A percentile compares a stretch with the other conserved stretches of the same genome.
These are phyloP conservation scores for Mareca penelope DNA, from an alignment of 2,797 vertebrate species.

Conservation along the genomic window DNA sequence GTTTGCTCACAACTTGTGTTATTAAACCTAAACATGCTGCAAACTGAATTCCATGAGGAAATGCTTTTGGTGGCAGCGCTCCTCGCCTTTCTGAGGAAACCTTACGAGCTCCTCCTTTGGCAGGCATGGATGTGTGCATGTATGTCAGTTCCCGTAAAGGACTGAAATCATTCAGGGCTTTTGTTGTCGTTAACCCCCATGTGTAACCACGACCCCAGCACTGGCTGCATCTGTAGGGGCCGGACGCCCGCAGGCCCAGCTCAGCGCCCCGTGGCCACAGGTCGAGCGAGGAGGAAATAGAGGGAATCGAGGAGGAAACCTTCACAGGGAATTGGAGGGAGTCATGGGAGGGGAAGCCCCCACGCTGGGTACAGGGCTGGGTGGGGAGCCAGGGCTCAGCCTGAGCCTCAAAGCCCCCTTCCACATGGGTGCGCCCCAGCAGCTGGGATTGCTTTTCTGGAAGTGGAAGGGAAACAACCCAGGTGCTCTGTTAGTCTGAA, in stretches of 20 bases:
- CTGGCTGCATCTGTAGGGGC: too few relatives aligned
- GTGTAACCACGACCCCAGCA: background rate
- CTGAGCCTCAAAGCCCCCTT: background rate
- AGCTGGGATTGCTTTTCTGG: background rate
- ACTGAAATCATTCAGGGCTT: background rate
- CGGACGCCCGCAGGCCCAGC: background rate
- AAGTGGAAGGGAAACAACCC: background rate
- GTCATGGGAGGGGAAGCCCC: background rate
- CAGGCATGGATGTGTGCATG: background rate
- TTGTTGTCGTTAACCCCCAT: constrained; percentile 22
- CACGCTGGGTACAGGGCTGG: background rate
- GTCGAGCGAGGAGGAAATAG: background rate
- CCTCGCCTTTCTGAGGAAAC: background rate
- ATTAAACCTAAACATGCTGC: background rate
- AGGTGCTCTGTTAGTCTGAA: background rate
- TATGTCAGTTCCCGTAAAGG: background rate
- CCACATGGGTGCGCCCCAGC: fast-evolving
- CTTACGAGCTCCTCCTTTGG: background rate
- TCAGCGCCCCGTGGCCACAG: fast-evolving
- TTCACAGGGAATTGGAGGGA: background rate
- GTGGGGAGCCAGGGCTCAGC: background rate
- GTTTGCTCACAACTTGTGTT: background rate
- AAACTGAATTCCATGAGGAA: background rate
- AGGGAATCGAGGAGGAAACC: background rate
- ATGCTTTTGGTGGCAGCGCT: background rate